Percentiles rank a stretch among this genome's conserved stretches.
phyloP scores from a whole-genome alignment of 2,113 vertebrate genomes.

The Aix galericulata region DNA sequence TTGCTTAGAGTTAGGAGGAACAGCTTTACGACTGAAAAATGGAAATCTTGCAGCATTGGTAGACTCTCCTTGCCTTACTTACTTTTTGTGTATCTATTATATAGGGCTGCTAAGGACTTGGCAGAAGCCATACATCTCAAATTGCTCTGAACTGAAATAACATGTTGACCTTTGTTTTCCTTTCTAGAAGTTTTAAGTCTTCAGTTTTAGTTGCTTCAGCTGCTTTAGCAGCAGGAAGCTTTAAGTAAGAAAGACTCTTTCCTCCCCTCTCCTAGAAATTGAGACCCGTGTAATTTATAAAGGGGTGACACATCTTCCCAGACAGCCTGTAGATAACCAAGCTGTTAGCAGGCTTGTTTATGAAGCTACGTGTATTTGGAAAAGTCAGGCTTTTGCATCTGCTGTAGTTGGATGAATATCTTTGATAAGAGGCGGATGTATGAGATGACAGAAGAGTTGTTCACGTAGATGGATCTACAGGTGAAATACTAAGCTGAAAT shows the following conservation, averaged over 20 bases:
- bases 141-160: conserved; percentile 9
- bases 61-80: background rate
- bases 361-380: background rate
- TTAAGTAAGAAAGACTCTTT: background rate
- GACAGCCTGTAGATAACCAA: background rate
- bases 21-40: background rate
- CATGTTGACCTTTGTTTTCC: conserved; percentile 4
- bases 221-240: background rate
- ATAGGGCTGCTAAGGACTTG: background rate
- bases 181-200: background rate
- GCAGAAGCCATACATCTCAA: background rate
- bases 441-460: background rate
- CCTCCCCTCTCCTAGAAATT: background rate
- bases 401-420: background rate
- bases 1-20: background rate
- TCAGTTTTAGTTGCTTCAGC: background rate
- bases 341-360: background rate
- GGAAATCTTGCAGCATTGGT: background rate
- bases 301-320: background rate
- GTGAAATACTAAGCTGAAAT: background rate
- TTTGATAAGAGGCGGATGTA: background rate
- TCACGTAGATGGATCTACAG: background rate
- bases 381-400: background rate
- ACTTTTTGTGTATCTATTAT: background rate
- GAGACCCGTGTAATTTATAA: background rate